These are phyloP conservation scores for Melinopterus prodromus DNA, from an alignment of 2,888 invertebrate species.

Conservation along the genomic window DNA sequence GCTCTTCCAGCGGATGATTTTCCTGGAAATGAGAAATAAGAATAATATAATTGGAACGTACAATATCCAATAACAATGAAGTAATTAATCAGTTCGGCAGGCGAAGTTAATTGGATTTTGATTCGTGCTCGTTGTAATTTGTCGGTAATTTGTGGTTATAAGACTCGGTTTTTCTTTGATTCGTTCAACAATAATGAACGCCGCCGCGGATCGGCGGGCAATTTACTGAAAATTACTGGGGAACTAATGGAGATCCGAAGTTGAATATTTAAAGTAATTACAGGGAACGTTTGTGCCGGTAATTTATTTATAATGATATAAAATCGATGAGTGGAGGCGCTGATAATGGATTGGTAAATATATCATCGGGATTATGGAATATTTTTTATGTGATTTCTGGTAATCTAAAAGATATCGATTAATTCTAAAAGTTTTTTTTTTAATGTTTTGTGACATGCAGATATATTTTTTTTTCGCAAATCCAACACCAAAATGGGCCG, in stretches of 20 bases:
- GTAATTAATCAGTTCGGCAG: neutral
- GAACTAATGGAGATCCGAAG: conserved; percentile 4
- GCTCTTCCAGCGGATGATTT: neutral
- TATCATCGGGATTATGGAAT: neutral
- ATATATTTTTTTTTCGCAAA: too few species aligned
- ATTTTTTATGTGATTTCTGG: too few species aligned
- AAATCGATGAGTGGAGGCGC: neutral
- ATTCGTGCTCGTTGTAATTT: neutral
- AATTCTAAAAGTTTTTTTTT: too few species aligned
- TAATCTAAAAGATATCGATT: too few species aligned
- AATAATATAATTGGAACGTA: neutral
- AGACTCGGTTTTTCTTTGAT: neutral
- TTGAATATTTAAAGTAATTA: conserved; percentile 4
- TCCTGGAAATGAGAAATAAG: neutral
- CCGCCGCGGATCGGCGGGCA: neutral
- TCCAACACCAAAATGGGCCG: too few species aligned
- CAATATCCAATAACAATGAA: neutral
- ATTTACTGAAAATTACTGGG: neutral
- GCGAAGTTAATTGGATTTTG: neutral
- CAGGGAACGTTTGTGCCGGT: neutral
- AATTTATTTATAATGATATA: conserved; percentile 4
- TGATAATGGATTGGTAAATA: neutral
- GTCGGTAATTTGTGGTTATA: neutral
- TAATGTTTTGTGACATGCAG: too few species aligned
- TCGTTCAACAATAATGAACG: neutral